phyloP scores from a whole-genome alignment of 2,888 invertebrate genomes.

The Eumerus sabulonum region DNA sequence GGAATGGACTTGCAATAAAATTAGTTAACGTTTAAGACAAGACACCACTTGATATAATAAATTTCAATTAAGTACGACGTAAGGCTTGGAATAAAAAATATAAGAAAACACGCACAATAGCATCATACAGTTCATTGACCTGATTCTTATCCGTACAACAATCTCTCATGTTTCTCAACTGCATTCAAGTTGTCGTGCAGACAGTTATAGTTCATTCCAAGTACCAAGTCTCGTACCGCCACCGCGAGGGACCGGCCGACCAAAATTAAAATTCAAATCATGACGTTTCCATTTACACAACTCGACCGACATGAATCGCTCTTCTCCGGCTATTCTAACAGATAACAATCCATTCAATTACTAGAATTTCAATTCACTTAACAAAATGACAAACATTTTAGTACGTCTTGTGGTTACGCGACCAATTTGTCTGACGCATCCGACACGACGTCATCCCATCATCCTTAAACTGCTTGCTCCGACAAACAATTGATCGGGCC shows the following conservation, averaged over 20 bases:
- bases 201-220: conserved; percentile 16
- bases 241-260: neutral
- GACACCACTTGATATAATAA: too few relatives aligned
- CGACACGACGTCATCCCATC: conserved; percentile 7
- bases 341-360: conserved; percentile 52
- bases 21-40: too few relatives aligned
- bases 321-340: conserved; percentile 49
- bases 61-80: too few relatives aligned
- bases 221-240: neutral
- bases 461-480: neutral
- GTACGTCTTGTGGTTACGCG: conserved; percentile 40
- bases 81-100: too few relatives aligned
- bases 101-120: too few relatives aligned
- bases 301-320: neutral
- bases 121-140: too few relatives aligned
- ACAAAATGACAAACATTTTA: conserved; percentile 53
- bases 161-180: too few relatives aligned
- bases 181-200: too few relatives aligned
- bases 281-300: conserved; percentile 46
- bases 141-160: too few relatives aligned
- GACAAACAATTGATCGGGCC: conserved; percentile 56
- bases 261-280: conserved; percentile 58
- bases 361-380: conserved; percentile 55
- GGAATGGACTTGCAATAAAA: too few relatives aligned
- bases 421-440: conserved; percentile 28